Conservation (phyloP, 2,888 invertebrate species). For the Lissonota sp. region DNA sequence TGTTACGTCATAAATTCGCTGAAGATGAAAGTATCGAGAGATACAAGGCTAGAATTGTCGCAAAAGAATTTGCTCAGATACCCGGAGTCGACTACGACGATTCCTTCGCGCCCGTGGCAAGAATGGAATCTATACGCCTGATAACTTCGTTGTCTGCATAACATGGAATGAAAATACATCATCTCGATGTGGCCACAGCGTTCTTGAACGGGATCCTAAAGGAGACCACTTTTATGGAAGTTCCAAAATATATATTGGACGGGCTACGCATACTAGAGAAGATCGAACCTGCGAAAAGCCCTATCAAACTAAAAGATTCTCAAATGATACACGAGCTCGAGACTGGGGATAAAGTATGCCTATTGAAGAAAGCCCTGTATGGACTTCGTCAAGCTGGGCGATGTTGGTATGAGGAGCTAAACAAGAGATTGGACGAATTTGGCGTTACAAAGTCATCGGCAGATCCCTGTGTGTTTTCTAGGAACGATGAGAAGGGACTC, state of each 20-base stretch:
- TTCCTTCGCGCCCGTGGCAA: neutral
- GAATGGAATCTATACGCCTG: neutral
- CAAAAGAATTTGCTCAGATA: neutral
- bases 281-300: neutral
- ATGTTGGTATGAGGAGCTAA: neutral
- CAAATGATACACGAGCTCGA: neutral
- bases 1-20: constrained; percentile 59
- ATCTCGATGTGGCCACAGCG: neutral
- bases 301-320: neutral
- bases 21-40: constrained; percentile 51
- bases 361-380: neutral
- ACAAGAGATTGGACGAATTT: neutral
- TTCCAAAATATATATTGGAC: neutral
- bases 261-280: neutral
- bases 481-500: neutral
- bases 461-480: neutral
- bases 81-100: neutral
- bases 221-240: neutral
- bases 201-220: neutral
- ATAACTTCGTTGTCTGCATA: neutral
- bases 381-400: neutral
- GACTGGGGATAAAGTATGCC: neutral
- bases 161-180: neutral
- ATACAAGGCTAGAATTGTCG: neutral
- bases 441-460: neutral